These are phyloP conservation scores for human DNA, from an alignment of 2,113 vertebrate species.

Conservation along the genomic window GRCh38 chr1:47403501-47404000, in stretches of 20 bases:
- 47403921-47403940: not conserved
- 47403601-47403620: rapidly evolving
- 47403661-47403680: not conserved
- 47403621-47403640: not conserved
- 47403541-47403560: not conserved
- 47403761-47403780: not conserved
- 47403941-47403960: too few species aligned
- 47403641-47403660: not conserved
- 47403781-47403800: not conserved
- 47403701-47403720: not conserved
- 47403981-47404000: not conserved
- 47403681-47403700: not conserved
- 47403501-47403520: not conserved
- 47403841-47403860: not conserved
- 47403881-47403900: not conserved
- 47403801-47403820: not conserved
- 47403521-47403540: not conserved
- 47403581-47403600: not conserved
- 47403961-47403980: not conserved
- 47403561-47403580: not conserved
- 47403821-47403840: not conserved
- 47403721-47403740: not conserved
- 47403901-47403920: not conserved
- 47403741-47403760: not conserved
- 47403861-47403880: not conserved